Evolutionary conservation across 1,140 invertebrate genomes (phyloP).

Genomic region (Cyphomyrmex costatus): DNA sequence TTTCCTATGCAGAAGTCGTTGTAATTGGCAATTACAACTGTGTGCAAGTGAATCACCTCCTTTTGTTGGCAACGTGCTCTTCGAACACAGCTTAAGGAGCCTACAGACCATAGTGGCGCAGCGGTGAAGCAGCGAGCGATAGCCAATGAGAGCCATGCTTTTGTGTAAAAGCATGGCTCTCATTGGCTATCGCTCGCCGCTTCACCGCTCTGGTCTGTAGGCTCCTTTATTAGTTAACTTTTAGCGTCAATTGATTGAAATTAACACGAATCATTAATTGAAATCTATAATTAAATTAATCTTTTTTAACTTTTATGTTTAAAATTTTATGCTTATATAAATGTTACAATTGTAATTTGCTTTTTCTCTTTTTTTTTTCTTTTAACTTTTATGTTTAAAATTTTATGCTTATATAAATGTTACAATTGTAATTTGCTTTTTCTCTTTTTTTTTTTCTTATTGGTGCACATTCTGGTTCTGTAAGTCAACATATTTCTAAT

Average conservation of each 20-base stretch:
- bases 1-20: too few relatives aligned
- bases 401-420: not conserved
- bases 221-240: not conserved
- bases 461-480: constrained; percentile 35
- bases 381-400: not conserved
- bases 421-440: not conserved
- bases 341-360: not conserved
- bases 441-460: too few relatives aligned
- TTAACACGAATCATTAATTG: not conserved
- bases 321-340: not conserved
- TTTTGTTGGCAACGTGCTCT: too few relatives aligned
- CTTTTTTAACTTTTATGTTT: not conserved
- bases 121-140: too few relatives aligned
- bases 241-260: constrained; percentile 8
- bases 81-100: too few relatives aligned
- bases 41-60: too few relatives aligned
- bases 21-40: too few relatives aligned
- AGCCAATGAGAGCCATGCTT: too few relatives aligned
- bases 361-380: not conserved
- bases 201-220: too few relatives aligned
- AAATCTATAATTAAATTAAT: not conserved
- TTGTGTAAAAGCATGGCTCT: too few relatives aligned
- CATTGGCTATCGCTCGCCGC: too few relatives aligned
- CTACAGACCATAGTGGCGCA: too few relatives aligned
- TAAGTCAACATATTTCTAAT: constrained; percentile 1